Evolutionary conservation across 2,888 invertebrate genomes (phyloP).

Genomic region (Netelia fuscicornis): DNA sequence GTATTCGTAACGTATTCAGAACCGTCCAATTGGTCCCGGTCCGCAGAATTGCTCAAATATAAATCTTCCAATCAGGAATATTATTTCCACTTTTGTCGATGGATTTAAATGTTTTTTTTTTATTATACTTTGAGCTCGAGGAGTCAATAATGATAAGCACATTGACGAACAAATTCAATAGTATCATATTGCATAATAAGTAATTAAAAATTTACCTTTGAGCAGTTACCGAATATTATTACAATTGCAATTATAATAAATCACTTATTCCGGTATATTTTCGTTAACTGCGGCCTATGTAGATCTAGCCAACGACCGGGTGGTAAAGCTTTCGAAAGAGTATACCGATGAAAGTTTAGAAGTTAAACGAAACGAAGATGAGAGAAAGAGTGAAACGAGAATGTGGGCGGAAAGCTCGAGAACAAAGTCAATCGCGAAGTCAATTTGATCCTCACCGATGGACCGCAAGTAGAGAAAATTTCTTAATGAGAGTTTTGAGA

Average conservation of each 20-base stretch:
- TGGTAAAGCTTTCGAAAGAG: conserved; percentile 25
- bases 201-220: no score
- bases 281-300: background rate
- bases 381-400: conserved; percentile 7
- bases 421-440: conserved; percentile 68
- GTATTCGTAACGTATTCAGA: conserved; percentile 70
- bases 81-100: background rate
- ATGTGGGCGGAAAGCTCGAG: conserved; percentile 34
- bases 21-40: background rate
- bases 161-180: no score
- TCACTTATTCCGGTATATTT: conserved; percentile 25
- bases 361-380: conserved; percentile 43
- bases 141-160: no score
- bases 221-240: background rate
- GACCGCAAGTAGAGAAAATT: conserved; percentile 62
- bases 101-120: background rate
- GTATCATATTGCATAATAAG: no score
- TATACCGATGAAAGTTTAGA: conserved; percentile 37
- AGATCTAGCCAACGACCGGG: background rate
- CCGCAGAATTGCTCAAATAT: background rate
- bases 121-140: background rate
- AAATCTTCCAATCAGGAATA: background rate
- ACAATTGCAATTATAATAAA: conserved; percentile 3
- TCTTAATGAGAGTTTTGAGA: conserved; percentile 66
- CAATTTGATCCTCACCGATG: conserved; percentile 66